Base-by-base conservation (phyloP, 2,797 vertebrate genomes). In the Pitangus sulphuratus region DNA sequence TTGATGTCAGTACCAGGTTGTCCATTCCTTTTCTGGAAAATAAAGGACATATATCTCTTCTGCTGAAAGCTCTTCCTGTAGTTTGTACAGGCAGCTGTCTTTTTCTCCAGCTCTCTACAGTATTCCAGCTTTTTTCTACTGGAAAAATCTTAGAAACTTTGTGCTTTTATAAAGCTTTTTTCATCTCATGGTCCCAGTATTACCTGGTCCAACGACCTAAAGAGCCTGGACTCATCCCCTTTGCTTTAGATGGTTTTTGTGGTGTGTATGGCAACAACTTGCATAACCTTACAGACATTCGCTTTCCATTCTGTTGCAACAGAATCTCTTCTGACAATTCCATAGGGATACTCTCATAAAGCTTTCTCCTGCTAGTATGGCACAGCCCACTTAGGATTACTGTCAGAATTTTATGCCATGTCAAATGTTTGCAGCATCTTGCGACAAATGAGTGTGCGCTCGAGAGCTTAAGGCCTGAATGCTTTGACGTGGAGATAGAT, bases 341-440 rank as follows among this genome's bases (percentile, higher is more conserved):
- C 56, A 40, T 88, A 66, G 48, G 37, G 31, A 45, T 53, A n/a
- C 54, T 91, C 3, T 75, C 37, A 12, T 40, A 70, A 72, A 94
- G 56, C 61, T 89, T 81, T 88, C 58, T 76, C 65, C 54, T 93
- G 47, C 35, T 93, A 51, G 51, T 81, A 25, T 25, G 39, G 83
- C 74, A 81, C 72, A 45, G 18, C 44, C 50, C 8, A 12, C 40
- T 90, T 76, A 35, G 47, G 47, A 74, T 89, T 69, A 24, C 70
- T 66, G 45, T 82, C 93, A 74, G 47, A 47, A 70, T 84, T 78
- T 91, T 79, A 75, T 86, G 62, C 80, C 58, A 13, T 78, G 70
- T 95, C 80, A 84, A 30, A 64, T 54, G n/a, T 81, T 91, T 89
- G 77, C 71, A 89, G 71, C 56, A 53, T 93, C 86, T 79, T 93